Evolutionary conservation across 2,888 invertebrate genomes (phyloP), one percentile per base, ranked within the genome.

Genomic region (Leucozona laternaria): DNA sequence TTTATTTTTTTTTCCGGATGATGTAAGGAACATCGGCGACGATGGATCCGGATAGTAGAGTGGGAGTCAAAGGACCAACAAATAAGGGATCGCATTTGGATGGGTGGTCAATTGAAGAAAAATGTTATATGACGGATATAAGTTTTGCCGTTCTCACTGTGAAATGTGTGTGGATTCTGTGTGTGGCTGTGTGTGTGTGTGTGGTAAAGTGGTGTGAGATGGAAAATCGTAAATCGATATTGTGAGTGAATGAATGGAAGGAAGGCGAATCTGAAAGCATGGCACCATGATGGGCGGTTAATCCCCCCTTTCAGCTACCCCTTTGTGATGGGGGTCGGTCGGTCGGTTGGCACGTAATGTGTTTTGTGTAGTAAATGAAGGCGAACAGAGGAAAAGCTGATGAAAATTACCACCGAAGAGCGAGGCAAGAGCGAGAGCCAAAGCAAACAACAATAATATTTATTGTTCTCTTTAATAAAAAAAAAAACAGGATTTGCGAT

Each of bases 181-280:
- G 7, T 37, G 11, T 43, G 20, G 17, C 5, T 13, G 22, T 34
- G 31, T 50, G 66, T 50, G 22, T 66, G 8, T 48, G 31, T 66
- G 48, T 64, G 15, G 57, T 28, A 40, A 37, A 73, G 71, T 80
- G 78, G 77, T 78, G 79, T 68, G 79, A 25, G 76, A 76, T 73
- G 64, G 60, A 84, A 80, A 88, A 88, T 88, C 82, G 89, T 88
- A 89, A 89, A 89, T 89, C 89, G 89, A 89, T 89, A 89, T 88
- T 85, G 70, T 87, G 86, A 88, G 88, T 86, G 88, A 80, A 88
- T 88, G 88, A 88, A 89, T 88, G 88, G 86, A 64, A 75, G 71
- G 81, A 78, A 82, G 78, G 58, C 78, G 62, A 70, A 62, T 70
- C 40, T 71, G 60, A 71, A 86, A 81, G 81, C 81, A 86, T 86